Conservation (phyloP, 2,113 vertebrate species). For the Bungarus multicinctus region DNA sequence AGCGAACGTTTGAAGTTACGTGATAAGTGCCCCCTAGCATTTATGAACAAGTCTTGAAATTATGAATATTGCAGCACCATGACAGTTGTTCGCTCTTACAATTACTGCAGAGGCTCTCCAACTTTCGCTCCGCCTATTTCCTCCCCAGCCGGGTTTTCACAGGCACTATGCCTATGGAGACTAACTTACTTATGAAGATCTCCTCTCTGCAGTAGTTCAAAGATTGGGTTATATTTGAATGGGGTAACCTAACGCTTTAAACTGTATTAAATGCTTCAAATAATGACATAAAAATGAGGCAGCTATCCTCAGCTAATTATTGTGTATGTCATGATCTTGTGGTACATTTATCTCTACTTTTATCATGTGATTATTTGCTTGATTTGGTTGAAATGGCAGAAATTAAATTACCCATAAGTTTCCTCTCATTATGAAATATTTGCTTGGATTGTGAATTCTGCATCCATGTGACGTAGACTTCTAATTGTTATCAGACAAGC, state of each 20-base stretch:
- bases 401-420: not conserved
- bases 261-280: not conserved
- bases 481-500: constrained; percentile 26
- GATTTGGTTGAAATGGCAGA: not conserved
- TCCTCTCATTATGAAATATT: not conserved
- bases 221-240: not conserved
- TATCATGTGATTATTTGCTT: not conserved
- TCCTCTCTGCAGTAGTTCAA: not conserved
- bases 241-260: not conserved
- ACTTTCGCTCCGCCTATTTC: no score
- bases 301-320: not conserved
- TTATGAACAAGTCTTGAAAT: no score
- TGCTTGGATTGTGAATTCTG: not conserved
- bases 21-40: no score
- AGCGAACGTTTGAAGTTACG: no score
- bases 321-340: not conserved
- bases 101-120: no score
- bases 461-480: constrained; percentile 5
- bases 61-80: no score
- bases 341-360: not conserved
- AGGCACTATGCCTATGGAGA: no score
- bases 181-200: no score
- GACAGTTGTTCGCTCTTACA: no score
- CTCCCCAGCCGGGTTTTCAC: no score
- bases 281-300: not conserved